These are phyloP conservation scores for Xanthorhoe spadicearia DNA, from an alignment of 2,888 invertebrate genomes.

Conservation along the genomic window DNA sequence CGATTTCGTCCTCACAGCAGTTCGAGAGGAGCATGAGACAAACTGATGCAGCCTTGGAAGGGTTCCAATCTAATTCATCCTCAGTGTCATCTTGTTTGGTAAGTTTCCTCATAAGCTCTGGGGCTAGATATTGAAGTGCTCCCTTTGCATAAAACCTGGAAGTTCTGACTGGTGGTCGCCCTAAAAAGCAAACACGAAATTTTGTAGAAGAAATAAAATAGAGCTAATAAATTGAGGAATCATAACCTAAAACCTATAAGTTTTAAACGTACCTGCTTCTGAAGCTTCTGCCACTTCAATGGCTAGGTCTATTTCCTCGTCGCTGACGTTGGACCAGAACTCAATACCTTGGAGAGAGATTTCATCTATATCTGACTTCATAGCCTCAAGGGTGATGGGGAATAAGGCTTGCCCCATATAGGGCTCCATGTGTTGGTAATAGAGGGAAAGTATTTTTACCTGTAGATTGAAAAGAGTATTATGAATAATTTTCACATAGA, in stretches of 20 bases:
- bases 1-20: slow-evolving; percentile 98
- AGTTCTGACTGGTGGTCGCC: slow-evolving; percentile 96
- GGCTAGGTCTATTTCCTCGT: slow-evolving; percentile 98
- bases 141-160: slow-evolving; percentile 99
- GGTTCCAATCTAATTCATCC: slow-evolving; percentile 99
- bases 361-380: slow-evolving; percentile 98
- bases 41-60: slow-evolving; percentile 99
- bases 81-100: slow-evolving; percentile 99
- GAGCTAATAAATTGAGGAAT: background rate
- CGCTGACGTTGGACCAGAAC: slow-evolving; percentile 99
- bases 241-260: background rate
- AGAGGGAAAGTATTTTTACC: slow-evolving; percentile 97
- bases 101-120: slow-evolving; percentile 95
- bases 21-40: slow-evolving; percentile 98
- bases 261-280: slow-evolving; percentile 86
- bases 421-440: slow-evolving; percentile 99
- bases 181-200: slow-evolving; percentile 56
- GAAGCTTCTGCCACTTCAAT: slow-evolving; percentile 97
- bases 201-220: background rate
- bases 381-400: slow-evolving; percentile 98
- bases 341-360: slow-evolving; percentile 99
- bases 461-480: slow-evolving; percentile 42
- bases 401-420: slow-evolving; percentile 99
- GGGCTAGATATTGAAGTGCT: slow-evolving; percentile 96
- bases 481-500: no score